Base-by-base conservation (phyloP, 2,888 invertebrate genomes). In the Microplitis deprimator region DNA sequence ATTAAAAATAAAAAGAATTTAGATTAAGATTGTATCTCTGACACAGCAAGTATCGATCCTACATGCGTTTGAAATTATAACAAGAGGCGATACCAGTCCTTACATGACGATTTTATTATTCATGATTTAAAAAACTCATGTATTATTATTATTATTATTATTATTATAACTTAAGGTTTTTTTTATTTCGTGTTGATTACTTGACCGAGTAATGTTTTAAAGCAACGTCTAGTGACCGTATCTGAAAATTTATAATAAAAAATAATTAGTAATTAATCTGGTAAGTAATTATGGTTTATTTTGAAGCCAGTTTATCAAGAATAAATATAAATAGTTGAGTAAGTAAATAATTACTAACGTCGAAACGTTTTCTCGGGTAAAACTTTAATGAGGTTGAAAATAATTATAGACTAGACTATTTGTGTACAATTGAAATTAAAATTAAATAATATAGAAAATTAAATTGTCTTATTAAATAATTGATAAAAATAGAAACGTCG, bases 181-280 rank as follows among this genome's bases (percentile, higher is more conserved):
- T 50, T 8, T 8, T 50, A 50, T 29, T 29, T 29, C 29, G 13
- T 13, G 2, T 50, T 50, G 29, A 29, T 50, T 50, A 50, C 50
- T 50, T 13, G 1, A 5, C 1, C 13, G 50, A 50, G 50, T 50
- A 50, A 50, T 50, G 50, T 50, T 50, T 13, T 50, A 50, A 50
- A 50, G 29, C 29, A 62, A 17, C 16, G 13, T 38, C 80, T 87
- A 89, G 82, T 88, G 88, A 62, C 88, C 88, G 79, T 89, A 89
- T 78, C 88, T 89, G 77, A 17, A 82, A 81, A 3, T 29, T 29
- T 29, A 29, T 29, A 67, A 72, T 75, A 75, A 71, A 72, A 73
- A 68, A 20, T 38, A 17, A 78, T 38, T 41, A 4, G 5, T 70
- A 79, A 68, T 74, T 38, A 16, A 16, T 13, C 6, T 50, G 13